Percentiles rank a stretch among this genome's conserved stretches.
phyloP scores from a whole-genome alignment of 2,888 invertebrate species.

The Drosophila demipolita region DNA sequence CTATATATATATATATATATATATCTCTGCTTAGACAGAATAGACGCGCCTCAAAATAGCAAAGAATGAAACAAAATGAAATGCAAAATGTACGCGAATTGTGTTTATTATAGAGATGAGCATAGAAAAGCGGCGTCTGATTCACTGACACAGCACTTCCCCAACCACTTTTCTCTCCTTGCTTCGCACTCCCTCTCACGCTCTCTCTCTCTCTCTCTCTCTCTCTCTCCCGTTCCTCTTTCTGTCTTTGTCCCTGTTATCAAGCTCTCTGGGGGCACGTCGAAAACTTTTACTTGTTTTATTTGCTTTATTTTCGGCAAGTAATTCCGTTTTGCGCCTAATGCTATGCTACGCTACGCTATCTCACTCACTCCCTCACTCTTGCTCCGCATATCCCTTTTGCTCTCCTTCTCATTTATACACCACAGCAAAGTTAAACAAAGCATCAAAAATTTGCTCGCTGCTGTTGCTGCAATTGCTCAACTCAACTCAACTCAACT shows the following conservation, averaged over 20 bases:
- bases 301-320: constrained; percentile 71
- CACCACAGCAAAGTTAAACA: constrained; percentile 63
- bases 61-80: constrained; percentile 35
- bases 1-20: not conserved
- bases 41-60: not conserved
- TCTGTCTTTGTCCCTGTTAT: constrained; percentile 18
- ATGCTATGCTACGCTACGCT: constrained; percentile 54
- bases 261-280: constrained; percentile 43
- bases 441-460: constrained; percentile 59
- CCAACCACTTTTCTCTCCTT: not conserved
- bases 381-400: not conserved
- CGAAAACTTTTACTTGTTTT: constrained; percentile 64
- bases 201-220: no score
- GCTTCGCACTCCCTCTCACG: no score
- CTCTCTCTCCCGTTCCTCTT: no score
- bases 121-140: constrained; percentile 1
- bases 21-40: not conserved
- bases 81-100: constrained; percentile 57
- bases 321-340: constrained; percentile 73
- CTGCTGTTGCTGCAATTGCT: constrained; percentile 59
- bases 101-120: constrained; percentile 63
- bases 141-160: not conserved
- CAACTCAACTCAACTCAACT: constrained; percentile 51
- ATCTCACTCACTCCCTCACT: constrained; percentile 6
- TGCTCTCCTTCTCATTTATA: not conserved